These are phyloP conservation scores for Cotesia glomerata DNA, from an alignment of 1,140 invertebrate species.

Conservation along the genomic window DNA sequence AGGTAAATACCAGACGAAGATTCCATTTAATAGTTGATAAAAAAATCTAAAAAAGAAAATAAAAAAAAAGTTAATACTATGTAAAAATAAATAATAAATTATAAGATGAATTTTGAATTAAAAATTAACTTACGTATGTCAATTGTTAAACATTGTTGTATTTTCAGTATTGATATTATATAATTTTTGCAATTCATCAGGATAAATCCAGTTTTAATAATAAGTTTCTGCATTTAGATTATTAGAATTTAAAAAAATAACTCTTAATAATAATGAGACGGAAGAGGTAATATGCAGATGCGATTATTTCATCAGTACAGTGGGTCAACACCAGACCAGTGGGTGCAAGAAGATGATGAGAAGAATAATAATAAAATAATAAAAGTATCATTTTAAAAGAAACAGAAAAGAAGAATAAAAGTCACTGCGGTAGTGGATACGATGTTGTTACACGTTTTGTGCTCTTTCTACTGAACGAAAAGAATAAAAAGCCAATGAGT, in stretches of 20 bases:
- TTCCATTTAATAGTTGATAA: not conserved
- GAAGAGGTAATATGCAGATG: not conserved
- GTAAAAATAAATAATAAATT: too few species aligned
- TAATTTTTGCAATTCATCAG: too few species aligned
- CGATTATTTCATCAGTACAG: not conserved
- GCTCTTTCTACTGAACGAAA: not conserved
- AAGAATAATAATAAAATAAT: not conserved
- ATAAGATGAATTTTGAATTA: too few species aligned
- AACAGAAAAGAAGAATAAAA: not conserved
- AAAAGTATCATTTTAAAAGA: too few species aligned
- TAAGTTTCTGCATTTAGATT: too few species aligned
- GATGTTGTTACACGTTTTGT: not conserved
- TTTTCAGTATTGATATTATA: too few species aligned
- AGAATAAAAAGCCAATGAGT: constrained; percentile 2
- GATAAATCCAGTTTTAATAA: too few species aligned
- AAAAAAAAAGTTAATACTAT: too few species aligned
- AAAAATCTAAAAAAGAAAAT: not conserved
- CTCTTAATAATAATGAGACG: not conserved
- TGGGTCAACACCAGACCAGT: constrained; percentile 9
- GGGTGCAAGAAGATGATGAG: not conserved
- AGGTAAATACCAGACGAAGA: not conserved
- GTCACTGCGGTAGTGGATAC: not conserved
- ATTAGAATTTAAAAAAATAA: not conserved
- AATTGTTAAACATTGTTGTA: too few species aligned
- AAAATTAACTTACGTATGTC: too few species aligned